These are phyloP conservation scores for Schizotus pectinicornis DNA, from an alignment of 2,888 invertebrate genomes.

Conservation along the genomic window DNA sequence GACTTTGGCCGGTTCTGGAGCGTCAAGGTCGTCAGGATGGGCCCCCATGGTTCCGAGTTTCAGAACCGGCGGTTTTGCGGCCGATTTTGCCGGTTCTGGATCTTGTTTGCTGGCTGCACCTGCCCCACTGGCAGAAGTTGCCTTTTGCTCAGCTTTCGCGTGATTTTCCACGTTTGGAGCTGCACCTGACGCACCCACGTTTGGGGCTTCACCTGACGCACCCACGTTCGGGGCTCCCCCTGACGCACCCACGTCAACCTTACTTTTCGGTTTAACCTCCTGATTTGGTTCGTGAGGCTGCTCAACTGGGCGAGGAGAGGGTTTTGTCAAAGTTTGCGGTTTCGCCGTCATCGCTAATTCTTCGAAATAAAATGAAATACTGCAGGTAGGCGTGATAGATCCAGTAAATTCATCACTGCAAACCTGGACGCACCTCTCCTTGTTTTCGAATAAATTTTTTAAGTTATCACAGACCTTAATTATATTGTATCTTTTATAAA, in stretches of 20 bases:
- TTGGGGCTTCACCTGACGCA: not conserved
- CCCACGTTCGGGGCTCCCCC: not conserved
- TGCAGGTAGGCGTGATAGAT: conserved; percentile 1
- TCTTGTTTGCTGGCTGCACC: not conserved
- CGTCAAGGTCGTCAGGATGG: no score
- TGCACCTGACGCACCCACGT: not conserved
- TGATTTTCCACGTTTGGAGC: not conserved
- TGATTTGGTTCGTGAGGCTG: not conserved
- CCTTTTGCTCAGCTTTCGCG: not conserved
- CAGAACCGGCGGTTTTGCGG: not conserved
- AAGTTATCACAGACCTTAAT: conserved; percentile 21
- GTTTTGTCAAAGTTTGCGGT: not conserved
- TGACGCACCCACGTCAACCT: no score
- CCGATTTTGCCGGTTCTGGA: no score
- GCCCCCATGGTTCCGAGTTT: no score
- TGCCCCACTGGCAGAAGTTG: not conserved
- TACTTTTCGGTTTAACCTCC: no score
- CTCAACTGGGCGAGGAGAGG: not conserved
- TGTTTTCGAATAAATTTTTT: not conserved
- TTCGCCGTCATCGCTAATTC: not conserved
- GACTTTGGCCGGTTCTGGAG: no score
- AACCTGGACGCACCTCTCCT: conserved; percentile 4
- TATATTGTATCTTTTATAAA: conserved; percentile 5
- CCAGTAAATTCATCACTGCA: conserved; percentile 4
- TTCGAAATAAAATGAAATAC: conserved; percentile 12